Conservation (phyloP, 2,113 vertebrate species). For the Guaruba guarouba region DNA sequence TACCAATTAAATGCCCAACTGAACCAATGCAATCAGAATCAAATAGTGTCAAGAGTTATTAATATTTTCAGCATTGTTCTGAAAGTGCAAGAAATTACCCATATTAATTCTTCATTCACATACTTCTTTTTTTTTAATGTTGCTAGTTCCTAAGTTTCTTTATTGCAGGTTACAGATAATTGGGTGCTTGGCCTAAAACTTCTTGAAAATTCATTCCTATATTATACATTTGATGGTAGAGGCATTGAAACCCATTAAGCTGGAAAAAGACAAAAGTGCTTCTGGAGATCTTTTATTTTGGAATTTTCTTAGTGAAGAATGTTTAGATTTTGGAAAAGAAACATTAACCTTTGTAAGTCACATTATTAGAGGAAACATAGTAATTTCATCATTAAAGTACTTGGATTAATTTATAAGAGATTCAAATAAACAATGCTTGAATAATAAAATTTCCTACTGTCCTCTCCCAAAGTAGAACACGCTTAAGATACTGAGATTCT, state of each 20-base stretch:
- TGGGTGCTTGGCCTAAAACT: neutral
- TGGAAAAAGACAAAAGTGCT: neutral
- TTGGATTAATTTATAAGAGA: neutral
- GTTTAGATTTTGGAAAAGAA: neutral
- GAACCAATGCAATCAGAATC: neutral
- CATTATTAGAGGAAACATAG: neutral
- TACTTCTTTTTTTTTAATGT: fast-evolving
- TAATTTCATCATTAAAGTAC: neutral
- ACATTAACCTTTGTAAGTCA: neutral
- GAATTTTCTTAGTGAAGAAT: neutral
- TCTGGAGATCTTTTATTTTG: neutral
- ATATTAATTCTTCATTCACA: neutral
- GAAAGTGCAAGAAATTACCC: neutral
- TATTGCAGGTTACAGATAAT: neutral
- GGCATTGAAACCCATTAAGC: neutral
- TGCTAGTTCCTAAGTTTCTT: neutral
- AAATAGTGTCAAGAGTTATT: neutral
- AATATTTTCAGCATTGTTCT: neutral
- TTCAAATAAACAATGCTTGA: neutral
- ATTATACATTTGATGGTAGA: neutral
- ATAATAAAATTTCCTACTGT: neutral
- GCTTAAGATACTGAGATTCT: neutral
- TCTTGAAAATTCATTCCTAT: neutral
- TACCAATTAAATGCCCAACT: neutral
- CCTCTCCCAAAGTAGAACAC: neutral